Evolutionary conservation across 2,113 vertebrate genomes (phyloP), one percentile per base, ranked within the genome.

Genomic region (Hippolais icterina): DNA sequence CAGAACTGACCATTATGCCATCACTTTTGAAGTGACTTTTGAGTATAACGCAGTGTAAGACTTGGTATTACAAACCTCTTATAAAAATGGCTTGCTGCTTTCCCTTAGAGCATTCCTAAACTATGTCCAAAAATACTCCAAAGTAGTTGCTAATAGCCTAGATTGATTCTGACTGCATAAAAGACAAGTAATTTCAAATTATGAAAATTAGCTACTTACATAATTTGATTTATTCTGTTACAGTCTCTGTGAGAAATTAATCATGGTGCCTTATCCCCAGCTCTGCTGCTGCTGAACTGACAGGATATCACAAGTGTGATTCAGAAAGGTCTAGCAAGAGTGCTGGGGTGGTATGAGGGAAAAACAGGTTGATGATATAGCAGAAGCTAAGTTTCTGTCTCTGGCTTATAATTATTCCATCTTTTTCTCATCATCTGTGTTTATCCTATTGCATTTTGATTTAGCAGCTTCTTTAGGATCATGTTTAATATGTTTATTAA

Each of bases 151-250:
- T 87, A 85, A 35, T 65, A 93, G 52, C 19, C 47, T 91, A 71
- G 52, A 54, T 47, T 75, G 56, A 47, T 66, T 87, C 47, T 60
- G 65, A 84, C 50, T 84, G 41, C 22, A n/a, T 71, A 79, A 79
- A 93, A 81, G 56, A 61, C 5, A 90, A 83, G 24, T 63, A 63
- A 66, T 88, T 94, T 85, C 46, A 47, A 82, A 87, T 70, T 52
- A 93, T 52, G 47, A 94, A 57, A 77, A 87, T 50, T 56, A 93
- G 50, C 52, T 24, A 33, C 56, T 75, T 84, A 44, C 15, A 54
- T 76, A 71, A 94, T 93, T 65, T 63, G 61, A 79, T 89, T 87
- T 87, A 64, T 89, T 91, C 83, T 82, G 29, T 69, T 90, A 25
- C 9, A 71, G 53, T 52, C 61, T 84, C 57, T 52, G 70, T 33